Base-by-base conservation (phyloP, 2,113 vertebrate species). In the Nothocercus nigrocapillus region DNA sequence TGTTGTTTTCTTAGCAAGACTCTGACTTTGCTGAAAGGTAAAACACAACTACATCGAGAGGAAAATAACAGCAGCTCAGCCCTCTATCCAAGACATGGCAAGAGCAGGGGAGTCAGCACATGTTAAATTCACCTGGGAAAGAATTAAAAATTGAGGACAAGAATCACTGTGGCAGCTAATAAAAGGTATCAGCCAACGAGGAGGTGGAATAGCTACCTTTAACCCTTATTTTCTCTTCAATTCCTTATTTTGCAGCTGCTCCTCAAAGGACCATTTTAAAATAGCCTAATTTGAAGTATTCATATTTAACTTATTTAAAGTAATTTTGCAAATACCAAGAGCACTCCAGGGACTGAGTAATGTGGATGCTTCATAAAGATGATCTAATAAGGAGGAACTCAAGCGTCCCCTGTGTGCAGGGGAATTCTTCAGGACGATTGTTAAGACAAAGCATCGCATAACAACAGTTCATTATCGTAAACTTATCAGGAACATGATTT, bases 361-460 rank as follows among this genome's bases (percentile, higher is more conserved):
- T 32, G 45, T 89, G 69, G 53, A 78, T 0, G 2, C 16, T 67
- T 94, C 59, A 58, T 76, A 89, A 92, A 89, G 73, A 91, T 86
- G 53, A 95, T 94, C 88, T 94, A 97, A 92, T 94, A 93, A 93
- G 28, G 38, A 88, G 80, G 92, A 86, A 45, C 54, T 84, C 56
- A 90, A 93, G 0, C 0, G 7, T 74, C 21, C 51, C 85, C 78
- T 77, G 70, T 58, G 28, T 63, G 63, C 70, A 89, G 84, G 84
- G 63, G 82, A 91, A 85, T 94, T 79, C 78, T 96, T 88, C 85
- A 80, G 76, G 24, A 77, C 40, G 85, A 87, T 63, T 85, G 67
- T 78, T 93, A 67, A 91, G 47, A 63, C 51, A 72, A 72, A 75
- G 77, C 36, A 63, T 49, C 2, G 0, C 66, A 54, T 8, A 80